These are phyloP conservation scores for Zele albiditarsus DNA, from an alignment of 2,888 invertebrate species.

Conservation along the genomic window DNA sequence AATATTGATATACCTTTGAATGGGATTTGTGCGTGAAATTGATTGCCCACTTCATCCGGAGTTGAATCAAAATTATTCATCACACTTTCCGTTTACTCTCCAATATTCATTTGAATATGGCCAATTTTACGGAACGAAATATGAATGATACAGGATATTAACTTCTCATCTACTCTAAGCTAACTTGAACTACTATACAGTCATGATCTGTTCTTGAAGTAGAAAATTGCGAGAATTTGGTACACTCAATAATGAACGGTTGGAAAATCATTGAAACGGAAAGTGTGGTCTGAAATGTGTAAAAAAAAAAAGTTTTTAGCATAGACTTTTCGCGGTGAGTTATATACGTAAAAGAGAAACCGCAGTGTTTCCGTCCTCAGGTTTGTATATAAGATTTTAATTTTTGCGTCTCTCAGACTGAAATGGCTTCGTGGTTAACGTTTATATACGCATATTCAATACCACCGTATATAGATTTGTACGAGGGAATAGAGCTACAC, in stretches of 20 bases:
- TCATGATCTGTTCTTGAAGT: background rate
- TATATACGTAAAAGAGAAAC: background rate
- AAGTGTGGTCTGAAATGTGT: background rate
- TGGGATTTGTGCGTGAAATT: background rate
- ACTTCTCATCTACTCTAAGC: background rate
- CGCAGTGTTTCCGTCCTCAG: constrained; percentile 1
- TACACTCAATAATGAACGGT: background rate
- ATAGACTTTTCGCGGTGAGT: background rate
- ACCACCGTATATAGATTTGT: background rate
- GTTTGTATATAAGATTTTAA: background rate
- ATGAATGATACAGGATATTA: background rate
- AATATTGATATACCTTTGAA: background rate
- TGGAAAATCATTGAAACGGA: constrained; percentile 1
- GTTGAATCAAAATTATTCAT: background rate
- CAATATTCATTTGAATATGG: background rate
- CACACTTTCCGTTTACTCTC: background rate
- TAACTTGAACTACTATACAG: background rate
- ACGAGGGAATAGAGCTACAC: background rate
- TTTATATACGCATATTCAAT: background rate
- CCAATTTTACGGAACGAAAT: background rate
- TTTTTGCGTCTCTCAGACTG: background rate
- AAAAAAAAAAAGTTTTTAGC: background rate
- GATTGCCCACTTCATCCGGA: background rate
- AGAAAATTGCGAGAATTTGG: background rate
- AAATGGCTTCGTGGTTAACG: constrained; percentile 1